Percentiles rank a stretch among this genome's conserved stretches.
Conservation (phyloP, 2,797 vertebrate species). For the Bovichtus diacanthus region DNA sequence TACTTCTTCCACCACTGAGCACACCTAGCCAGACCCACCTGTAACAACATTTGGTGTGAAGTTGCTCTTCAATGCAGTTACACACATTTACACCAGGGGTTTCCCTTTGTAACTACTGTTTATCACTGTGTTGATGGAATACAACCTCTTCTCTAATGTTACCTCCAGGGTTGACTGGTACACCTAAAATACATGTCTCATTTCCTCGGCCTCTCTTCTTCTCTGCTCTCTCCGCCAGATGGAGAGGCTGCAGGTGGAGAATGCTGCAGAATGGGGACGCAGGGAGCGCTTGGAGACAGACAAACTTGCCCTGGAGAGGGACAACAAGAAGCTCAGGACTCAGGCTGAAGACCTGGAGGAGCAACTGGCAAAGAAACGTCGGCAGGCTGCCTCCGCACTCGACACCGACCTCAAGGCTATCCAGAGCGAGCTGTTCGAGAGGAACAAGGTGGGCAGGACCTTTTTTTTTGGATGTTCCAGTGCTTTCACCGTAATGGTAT, state of each 20-base stretch:
- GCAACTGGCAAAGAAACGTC: constrained; percentile 90
- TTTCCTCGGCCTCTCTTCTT: not conserved
- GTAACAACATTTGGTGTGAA: not conserved
- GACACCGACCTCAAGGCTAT: constrained; percentile 95
- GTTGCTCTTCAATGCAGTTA: not conserved
- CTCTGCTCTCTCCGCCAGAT: constrained; percentile 82
- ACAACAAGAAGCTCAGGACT: constrained; percentile 96
- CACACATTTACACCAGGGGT: not conserved
- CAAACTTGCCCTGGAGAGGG: constrained; percentile 94
- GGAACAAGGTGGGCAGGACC: constrained; percentile 91
- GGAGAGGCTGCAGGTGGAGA: constrained; percentile 96
- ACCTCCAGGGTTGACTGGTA: not conserved
- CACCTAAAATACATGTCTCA: not conserved
- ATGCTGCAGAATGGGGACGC: constrained; percentile 95
- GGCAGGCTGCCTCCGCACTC: constrained; percentile 91
- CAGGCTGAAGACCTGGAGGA: constrained; percentile 95
- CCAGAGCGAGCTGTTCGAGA: constrained; percentile 94
- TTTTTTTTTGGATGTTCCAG: not conserved
- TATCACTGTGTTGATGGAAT: not conserved
- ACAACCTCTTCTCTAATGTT: not conserved
- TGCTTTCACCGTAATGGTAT: not conserved
- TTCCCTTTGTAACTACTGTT: not conserved
- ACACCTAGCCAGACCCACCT: too few species aligned
- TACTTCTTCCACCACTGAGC: too few species aligned
- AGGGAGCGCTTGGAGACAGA: constrained; percentile 95